These are phyloP conservation scores for Ranitomeya imitator DNA, from an alignment of 2,113 vertebrate genomes.

Conservation along the genomic window DNA sequence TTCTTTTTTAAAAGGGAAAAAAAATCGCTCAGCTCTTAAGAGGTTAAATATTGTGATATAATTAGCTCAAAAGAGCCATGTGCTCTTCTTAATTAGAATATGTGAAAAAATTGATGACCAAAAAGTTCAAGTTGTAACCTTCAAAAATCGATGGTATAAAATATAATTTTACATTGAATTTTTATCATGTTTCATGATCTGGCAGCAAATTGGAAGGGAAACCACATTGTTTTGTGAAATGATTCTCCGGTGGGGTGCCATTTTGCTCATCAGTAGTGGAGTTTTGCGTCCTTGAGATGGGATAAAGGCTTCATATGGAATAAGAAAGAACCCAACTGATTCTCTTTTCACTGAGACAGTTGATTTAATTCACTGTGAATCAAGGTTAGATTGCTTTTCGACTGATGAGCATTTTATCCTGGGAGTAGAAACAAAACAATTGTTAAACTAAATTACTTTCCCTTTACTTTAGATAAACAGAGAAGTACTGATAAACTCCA, in stretches of 20 bases:
- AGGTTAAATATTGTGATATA: too few relatives aligned
- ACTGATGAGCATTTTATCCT: background rate
- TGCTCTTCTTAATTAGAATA: too few relatives aligned
- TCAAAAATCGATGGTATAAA: background rate
- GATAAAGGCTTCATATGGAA: background rate
- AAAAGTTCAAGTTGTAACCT: background rate
- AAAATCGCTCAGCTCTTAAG: too few relatives aligned
- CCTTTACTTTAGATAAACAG: background rate
- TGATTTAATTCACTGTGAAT: background rate
- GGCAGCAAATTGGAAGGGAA: background rate
- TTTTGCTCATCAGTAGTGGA: conserved; percentile 4
- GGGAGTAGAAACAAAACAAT: background rate
- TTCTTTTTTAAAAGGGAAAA: too few relatives aligned
- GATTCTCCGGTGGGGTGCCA: background rate
- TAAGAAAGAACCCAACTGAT: conserved; percentile 20
- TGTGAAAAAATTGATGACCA: too few relatives aligned
- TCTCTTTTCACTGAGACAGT: conserved; percentile 4
- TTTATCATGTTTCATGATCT: conserved; percentile 10
- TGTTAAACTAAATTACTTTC: background rate
- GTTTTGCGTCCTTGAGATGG: background rate
- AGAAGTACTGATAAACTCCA: too few relatives aligned
- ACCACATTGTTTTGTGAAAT: conserved; percentile 21
- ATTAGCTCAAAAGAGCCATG: too few relatives aligned
- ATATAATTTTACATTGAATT: background rate
- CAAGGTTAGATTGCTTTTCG: background rate